These are phyloP conservation scores for Rhizomys pruinosus DNA, from an alignment of 2,113 vertebrate species.

Conservation along the genomic window DNA sequence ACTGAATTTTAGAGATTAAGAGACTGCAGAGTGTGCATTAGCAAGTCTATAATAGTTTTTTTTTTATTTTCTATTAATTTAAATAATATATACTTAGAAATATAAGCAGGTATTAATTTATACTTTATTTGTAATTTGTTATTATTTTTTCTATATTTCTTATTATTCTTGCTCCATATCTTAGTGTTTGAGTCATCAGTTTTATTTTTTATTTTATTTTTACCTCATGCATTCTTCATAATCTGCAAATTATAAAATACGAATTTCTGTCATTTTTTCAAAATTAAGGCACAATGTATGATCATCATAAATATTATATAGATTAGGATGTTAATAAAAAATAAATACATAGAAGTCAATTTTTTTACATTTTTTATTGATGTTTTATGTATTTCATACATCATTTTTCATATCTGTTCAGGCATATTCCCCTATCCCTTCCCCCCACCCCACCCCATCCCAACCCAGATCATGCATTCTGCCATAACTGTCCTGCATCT, in stretches of 20 bases:
- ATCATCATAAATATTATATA: neutral
- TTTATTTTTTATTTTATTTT: too few relatives aligned
- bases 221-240: neutral
- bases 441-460: too few relatives aligned
- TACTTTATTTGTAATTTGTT: neutral
- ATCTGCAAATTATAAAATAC: slow-evolving; percentile 21
- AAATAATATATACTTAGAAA: slow-evolving; percentile 9
- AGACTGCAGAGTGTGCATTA: too few relatives aligned
- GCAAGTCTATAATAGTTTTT: neutral
- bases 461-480: too few relatives aligned
- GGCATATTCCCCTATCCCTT: too few relatives aligned
- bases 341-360: too few relatives aligned
- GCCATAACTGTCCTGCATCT: too few relatives aligned
- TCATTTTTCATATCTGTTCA: too few relatives aligned
- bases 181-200: neutral
- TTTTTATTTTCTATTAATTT: slow-evolving; percentile 9
- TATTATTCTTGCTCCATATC: neutral
- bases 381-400: too few relatives aligned
- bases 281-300: neutral
- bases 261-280: neutral
- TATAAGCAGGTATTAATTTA: slow-evolving; percentile 41
- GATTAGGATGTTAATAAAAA: slow-evolving; percentile 8
- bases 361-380: too few relatives aligned
- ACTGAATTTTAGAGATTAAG: too few relatives aligned
- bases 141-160: neutral